These are phyloP conservation scores for Pangasianodon gigas DNA, from an alignment of 2,113 vertebrate species.

Conservation along the genomic window DNA sequence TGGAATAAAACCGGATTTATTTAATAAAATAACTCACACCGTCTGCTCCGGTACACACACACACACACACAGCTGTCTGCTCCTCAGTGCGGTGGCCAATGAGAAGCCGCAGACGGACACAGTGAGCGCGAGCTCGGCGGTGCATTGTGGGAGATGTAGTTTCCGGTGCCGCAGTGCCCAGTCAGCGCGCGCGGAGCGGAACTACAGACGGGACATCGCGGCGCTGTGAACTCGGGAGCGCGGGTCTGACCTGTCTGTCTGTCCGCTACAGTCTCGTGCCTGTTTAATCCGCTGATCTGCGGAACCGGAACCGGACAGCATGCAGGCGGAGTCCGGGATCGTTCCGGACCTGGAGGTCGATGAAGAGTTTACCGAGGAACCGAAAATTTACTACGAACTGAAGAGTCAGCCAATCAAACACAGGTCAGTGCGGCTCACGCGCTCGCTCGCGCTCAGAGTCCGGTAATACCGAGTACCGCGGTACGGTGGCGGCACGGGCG, in stretches of 20 bases:
- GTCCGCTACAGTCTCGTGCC: neutral
- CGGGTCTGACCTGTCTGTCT: neutral
- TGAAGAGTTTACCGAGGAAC: constrained; percentile 16
- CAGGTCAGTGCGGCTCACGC: constrained; percentile 7
- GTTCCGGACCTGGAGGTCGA: constrained; percentile 20
- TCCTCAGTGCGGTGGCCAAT: neutral
- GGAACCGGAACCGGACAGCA: constrained; percentile 7
- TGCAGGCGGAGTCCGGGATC: constrained; percentile 27
- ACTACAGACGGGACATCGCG: constrained; percentile 12
- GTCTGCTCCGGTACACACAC: too few species aligned
- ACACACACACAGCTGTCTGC: neutral
- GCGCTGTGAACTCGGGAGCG: neutral
- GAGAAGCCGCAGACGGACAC: neutral
- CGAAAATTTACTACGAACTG: constrained; percentile 26
- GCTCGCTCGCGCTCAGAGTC: neutral
- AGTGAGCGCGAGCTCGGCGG: neutral
- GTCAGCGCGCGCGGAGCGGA: neutral
- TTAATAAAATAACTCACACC: too few species aligned
- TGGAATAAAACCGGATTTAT: too few species aligned
- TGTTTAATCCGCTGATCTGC: neutral
- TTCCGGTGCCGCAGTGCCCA: neutral
- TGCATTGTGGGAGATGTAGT: constrained; percentile 14
- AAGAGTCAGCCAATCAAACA: constrained; percentile 10
- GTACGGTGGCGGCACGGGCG: neutral
- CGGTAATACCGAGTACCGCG: neutral